phyloP scores from a whole-genome alignment of 1,140 invertebrate genomes.

The Listronotus bonariensis region DNA sequence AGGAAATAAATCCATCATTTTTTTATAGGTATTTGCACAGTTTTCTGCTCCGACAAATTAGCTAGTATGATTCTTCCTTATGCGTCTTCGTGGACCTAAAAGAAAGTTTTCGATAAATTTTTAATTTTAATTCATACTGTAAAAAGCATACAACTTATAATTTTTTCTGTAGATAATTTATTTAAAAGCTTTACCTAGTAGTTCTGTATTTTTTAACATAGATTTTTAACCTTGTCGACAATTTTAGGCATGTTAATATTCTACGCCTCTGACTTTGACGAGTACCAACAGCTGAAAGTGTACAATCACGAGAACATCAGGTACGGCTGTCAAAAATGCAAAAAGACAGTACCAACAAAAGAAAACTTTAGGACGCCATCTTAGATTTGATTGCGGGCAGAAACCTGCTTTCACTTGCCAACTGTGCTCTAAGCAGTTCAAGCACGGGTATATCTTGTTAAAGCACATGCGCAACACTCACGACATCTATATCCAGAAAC shows the following conservation, averaged over 20 bases:
- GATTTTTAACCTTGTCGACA: too few relatives aligned
- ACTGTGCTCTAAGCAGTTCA: constrained; percentile 59
- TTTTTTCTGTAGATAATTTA: too few relatives aligned
- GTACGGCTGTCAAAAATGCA: constrained; percentile 64
- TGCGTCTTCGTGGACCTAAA: too few relatives aligned
- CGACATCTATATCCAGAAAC: constrained; percentile 24
- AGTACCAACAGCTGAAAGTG: constrained; percentile 45
- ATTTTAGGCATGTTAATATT: constrained; percentile 32
- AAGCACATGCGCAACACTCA: constrained; percentile 52
- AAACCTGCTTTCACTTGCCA: constrained; percentile 67
- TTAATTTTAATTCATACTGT: too few relatives aligned
- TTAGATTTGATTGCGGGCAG: constrained; percentile 65
- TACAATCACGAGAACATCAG: constrained; percentile 45
- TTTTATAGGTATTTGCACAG: too few relatives aligned
- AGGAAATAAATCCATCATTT: too few relatives aligned
- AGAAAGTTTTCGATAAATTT: too few relatives aligned
- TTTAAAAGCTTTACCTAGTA: too few relatives aligned
- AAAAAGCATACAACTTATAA: too few relatives aligned
- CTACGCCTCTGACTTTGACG: constrained; percentile 43
- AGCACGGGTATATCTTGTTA: constrained; percentile 58
- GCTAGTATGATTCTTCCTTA: too few relatives aligned
- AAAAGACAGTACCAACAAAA: constrained; percentile 63
- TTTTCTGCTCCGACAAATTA: too few relatives aligned
- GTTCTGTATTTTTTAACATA: too few relatives aligned
- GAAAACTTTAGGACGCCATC: constrained; percentile 58